Evolutionary conservation across 1,140 invertebrate species (phyloP), one percentile per base, ranked within the genome.

Genomic region (Ditylenchus dipsaci): DNA sequence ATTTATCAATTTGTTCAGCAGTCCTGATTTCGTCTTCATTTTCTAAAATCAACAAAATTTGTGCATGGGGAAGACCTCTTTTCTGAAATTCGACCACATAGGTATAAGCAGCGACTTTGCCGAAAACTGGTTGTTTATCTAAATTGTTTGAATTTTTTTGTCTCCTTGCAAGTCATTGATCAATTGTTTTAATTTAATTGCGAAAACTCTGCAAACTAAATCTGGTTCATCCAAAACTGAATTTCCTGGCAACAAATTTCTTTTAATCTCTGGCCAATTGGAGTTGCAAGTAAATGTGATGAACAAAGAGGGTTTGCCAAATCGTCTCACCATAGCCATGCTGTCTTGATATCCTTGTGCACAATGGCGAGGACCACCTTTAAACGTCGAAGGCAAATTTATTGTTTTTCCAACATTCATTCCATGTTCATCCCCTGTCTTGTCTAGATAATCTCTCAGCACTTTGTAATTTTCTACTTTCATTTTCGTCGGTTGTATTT

Each of bases 21-120:
- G 65, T 74, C 21, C 43, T 49, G 84, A 77, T 81, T 80, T 86
- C 69, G 13, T 66, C 9, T 13, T 53, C 42, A 13, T n/a, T 75
- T 27, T 60, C 57, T 67, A 76, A 33, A 29, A 71, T 74, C n/a
- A 87, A 49, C n/a, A 87, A 71, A 66, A 87, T 84, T 72, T 86
- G 86, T 5, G 78, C 80, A 84, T 87, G 86, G 0, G 86, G 85
- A 30, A 86, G 73, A 13, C 86, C 84, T 67, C 84, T 76, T 74
- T 87, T 87, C 76, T 87, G 85, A 81, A 84, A 87, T n/a, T n/a
- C n/a, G n/a, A n/a, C n/a, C n/a, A n/a, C n/a, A n/a, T n/a, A n/a
- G n/a, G n/a, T n/a, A n/a, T 80, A n/a, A n/a, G n/a, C n/a, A 1
- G 59, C 30, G n/a, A 64, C 56, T 64, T 68, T 60, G 15, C 82